Evolutionary conservation across 1,140 invertebrate genomes (phyloP).

Genomic region (Andricus grossulariae): DNA sequence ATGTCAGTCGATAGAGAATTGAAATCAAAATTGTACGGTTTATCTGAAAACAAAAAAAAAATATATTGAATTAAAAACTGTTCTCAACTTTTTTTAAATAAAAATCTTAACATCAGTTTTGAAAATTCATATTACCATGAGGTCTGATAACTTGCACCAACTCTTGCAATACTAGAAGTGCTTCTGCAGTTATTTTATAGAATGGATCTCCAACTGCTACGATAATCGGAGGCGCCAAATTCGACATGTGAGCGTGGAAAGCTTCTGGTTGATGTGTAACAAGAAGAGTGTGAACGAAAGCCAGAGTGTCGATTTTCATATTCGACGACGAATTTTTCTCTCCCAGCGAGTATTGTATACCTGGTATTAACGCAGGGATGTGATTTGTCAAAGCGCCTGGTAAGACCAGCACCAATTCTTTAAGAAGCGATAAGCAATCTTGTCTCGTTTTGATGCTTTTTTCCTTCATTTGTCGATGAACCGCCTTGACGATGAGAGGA

Average conservation of each 20-base stretch:
- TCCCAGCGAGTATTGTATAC: constrained; percentile 92
- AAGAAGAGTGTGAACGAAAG: constrained; percentile 93
- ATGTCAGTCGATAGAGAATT: constrained; percentile 86
- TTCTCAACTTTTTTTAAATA: constrained; percentile 27
- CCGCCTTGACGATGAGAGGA: constrained; percentile 87
- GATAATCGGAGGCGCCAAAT: constrained; percentile 92
- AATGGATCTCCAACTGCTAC: constrained; percentile 94
- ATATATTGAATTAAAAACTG: neutral
- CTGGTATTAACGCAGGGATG: constrained; percentile 89
- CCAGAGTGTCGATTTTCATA: constrained; percentile 98
- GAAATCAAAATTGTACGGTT: constrained; percentile 84
- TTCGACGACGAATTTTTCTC: constrained; percentile 97
- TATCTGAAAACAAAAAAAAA: constrained; percentile 61
- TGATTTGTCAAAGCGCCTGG: constrained; percentile 92
- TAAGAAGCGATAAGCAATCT: constrained; percentile 92
- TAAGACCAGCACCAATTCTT: constrained; percentile 92
- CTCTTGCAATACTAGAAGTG: constrained; percentile 93
- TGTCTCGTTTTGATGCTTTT: constrained; percentile 96
- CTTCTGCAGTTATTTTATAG: constrained; percentile 98
- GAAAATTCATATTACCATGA: constrained; percentile 78
- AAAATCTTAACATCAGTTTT: neutral
- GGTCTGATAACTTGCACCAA: constrained; percentile 96
- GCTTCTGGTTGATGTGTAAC: constrained; percentile 86
- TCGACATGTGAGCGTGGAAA: constrained; percentile 85
- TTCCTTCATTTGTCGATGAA: constrained; percentile 94